Base-by-base conservation (phyloP, 2,888 invertebrate species). In the Apomyelois bistriatella region DNA sequence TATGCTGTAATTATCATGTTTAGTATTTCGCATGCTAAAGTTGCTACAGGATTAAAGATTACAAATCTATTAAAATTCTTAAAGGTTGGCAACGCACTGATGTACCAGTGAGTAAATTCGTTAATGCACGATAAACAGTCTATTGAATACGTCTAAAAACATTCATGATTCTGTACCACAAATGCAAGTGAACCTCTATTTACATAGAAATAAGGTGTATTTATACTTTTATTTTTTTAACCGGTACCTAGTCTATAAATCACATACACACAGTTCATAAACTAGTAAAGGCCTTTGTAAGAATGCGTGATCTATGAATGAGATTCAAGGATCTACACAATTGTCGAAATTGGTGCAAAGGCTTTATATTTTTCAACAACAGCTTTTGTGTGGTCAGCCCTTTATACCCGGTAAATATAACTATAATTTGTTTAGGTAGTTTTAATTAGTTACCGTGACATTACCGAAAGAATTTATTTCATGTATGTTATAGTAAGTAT, bases 281-380 rank as follows among this genome's bases (percentile, higher is more conserved):
- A 64, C 76, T 79, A 76, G 76, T 79, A 76, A 70, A 53, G 36
- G 32, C 32, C 10, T 32, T 6, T 6, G 70, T 79, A 63, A 64
- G 70, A 69, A 69, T 72, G 64, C 79, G 79, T 81, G 78, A 76
- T 79, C 76, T 75, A 82, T 86, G 85, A 88, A 88, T 87, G 80
- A 73, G 70, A 74, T 79, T 79, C 53, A 63, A 68, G 77, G 79
- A 77, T 42, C 61, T 51, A 53, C 58, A 62, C 54, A 64, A 65
- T 63, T 53, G 56, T 54, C 59, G 56, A 48, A 28, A 59, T 63
- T 66, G 64, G 60, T 62, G 61, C 70, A 69, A 66, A 16, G 35
- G 49, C 12, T 17, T 53, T n/a, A n/a, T n/a, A n/a, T 13, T 37
- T 15, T 10, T 30, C 41, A 2, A 7, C 5, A 35, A 41, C 6